These are phyloP conservation scores for Stenchaetothrips biformis DNA, from an alignment of 2,888 invertebrate genomes.

Conservation along the genomic window DNA sequence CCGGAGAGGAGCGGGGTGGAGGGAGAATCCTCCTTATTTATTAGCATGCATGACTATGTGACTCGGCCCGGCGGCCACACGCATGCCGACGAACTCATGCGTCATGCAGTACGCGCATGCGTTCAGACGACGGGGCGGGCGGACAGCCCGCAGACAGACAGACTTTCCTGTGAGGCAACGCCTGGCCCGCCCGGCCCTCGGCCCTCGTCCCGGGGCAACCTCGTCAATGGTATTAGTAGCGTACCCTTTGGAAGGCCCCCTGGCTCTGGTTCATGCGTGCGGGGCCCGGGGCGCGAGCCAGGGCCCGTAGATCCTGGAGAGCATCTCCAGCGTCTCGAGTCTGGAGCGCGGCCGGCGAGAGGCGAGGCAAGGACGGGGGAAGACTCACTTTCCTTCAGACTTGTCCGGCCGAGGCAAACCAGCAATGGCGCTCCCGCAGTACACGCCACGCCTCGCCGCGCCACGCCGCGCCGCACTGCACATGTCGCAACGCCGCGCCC, in stretches of 20 bases:
- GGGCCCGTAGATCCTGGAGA: too few relatives aligned
- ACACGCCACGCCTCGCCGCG: neutral
- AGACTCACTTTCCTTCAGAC: slow-evolving; percentile 20
- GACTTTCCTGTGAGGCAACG: too few relatives aligned
- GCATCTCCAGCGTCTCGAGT: too few relatives aligned
- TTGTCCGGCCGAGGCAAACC: slow-evolving; percentile 14
- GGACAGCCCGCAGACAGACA: too few relatives aligned
- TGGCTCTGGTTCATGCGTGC: too few relatives aligned
- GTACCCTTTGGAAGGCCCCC: too few relatives aligned
- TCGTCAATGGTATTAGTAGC: neutral
- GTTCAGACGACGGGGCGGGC: too few relatives aligned
- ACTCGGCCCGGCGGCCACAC: neutral
- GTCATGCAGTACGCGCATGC: too few relatives aligned
- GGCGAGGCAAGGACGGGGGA: neutral
- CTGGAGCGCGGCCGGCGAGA: neutral
- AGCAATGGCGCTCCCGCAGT: neutral
- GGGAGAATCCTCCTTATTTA: neutral
- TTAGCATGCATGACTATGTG: slow-evolving; percentile 5
- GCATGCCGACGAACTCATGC: too few relatives aligned
- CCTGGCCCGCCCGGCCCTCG: neutral
- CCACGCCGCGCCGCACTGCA: neutral
- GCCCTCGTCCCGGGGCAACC: neutral
- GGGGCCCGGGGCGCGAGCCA: too few relatives aligned
- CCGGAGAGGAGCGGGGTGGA: neutral
- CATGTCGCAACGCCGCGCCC: neutral